These are phyloP conservation scores for Zygothrica quintamaculata DNA, from an alignment of 2,888 invertebrate species.

Conservation along the genomic window DNA sequence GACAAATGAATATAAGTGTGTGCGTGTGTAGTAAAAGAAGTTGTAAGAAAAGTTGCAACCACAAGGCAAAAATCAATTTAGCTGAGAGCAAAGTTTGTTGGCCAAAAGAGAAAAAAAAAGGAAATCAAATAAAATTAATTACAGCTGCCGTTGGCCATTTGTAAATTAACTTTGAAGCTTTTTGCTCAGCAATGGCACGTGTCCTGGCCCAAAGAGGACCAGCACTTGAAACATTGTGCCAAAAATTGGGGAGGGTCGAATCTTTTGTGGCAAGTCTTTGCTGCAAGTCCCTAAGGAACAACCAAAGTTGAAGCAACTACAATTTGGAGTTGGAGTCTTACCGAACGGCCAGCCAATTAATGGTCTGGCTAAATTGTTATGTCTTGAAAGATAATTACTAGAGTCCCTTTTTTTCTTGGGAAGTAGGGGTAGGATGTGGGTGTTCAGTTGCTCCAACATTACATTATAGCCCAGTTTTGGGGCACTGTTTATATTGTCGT, in stretches of 20 bases:
- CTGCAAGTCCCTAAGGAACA: slow-evolving; percentile 35
- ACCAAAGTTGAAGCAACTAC: slow-evolving; percentile 2
- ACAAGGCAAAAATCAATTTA: slow-evolving; percentile 72
- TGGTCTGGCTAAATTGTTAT: slow-evolving; percentile 81
- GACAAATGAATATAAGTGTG: slow-evolving; percentile 43
- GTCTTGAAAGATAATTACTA: slow-evolving; percentile 81
- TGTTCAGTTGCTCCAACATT: too few relatives aligned
- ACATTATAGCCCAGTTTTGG: slow-evolving; percentile 18
- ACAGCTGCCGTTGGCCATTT: slow-evolving; percentile 66
- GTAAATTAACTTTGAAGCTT: slow-evolving; percentile 70
- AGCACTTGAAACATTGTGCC: neutral
- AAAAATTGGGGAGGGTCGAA: slow-evolving; percentile 17
- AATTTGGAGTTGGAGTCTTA: slow-evolving; percentile 7
- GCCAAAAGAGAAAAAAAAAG: slow-evolving; percentile 16
- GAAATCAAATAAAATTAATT: slow-evolving; percentile 78
- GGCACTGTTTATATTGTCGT: slow-evolving; percentile 14
- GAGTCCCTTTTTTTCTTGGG: slow-evolving; percentile 49
- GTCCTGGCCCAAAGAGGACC: slow-evolving; percentile 36
- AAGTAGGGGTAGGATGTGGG: too few relatives aligned
- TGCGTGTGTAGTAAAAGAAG: slow-evolving; percentile 19
- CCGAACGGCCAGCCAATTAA: slow-evolving; percentile 60
- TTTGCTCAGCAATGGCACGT: slow-evolving; percentile 58
- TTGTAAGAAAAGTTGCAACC: slow-evolving; percentile 47
- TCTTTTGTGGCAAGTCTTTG: slow-evolving; percentile 35
- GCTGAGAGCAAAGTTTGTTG: slow-evolving; percentile 72